Percentiles rank a stretch among this genome's conserved stretches.
These are phyloP conservation scores for Hydrozoanthus tunicans DNA, from an alignment of 64 coral and sea anemone genomes.

Conservation along the genomic window DNA sequence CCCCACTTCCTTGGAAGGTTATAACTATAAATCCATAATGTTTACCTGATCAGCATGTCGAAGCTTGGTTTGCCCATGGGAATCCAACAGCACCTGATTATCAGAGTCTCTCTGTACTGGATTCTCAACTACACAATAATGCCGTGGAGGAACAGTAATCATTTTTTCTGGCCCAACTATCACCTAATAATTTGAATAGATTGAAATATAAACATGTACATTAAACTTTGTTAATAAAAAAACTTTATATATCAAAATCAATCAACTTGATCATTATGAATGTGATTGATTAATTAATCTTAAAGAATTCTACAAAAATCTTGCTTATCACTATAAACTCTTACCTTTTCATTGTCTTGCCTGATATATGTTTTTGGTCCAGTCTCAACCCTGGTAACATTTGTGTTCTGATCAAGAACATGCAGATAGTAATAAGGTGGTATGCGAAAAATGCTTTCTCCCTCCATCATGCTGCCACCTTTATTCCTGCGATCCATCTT, in stretches of 20 bases:
- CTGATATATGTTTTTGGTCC: slow-evolving; percentile 98
- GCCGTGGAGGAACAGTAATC: slow-evolving; percentile 92
- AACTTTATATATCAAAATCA: too few relatives aligned
- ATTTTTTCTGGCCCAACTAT: slow-evolving; percentile 98
- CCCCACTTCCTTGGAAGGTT: not conserved
- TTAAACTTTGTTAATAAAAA: too few relatives aligned
- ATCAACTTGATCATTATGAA: too few relatives aligned
- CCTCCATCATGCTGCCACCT: slow-evolving; percentile 65
- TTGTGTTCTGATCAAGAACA: slow-evolving; percentile 95
- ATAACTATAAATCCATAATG: not conserved
- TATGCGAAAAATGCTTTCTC: slow-evolving; percentile 94
- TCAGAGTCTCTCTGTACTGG: slow-evolving; percentile 85
- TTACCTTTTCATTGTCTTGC: slow-evolving; percentile 98
- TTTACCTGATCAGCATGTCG: slow-evolving; percentile 68
- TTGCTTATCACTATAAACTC: not conserved
- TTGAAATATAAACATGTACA: not conserved
- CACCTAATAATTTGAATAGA: slow-evolving; percentile 45
- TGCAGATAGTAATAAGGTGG: slow-evolving; percentile 97
- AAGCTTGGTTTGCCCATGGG: slow-evolving; percentile 86
- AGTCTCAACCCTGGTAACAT: slow-evolving; percentile 96
- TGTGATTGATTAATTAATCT: too few relatives aligned
- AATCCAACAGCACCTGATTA: slow-evolving; percentile 62
- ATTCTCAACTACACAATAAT: slow-evolving; percentile 96
- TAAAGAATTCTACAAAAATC: too few relatives aligned
- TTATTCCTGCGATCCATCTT: slow-evolving; percentile 38